Evolutionary conservation across 2,888 invertebrate species (phyloP).

Genomic region (Chromoteleia sp.): DNA sequence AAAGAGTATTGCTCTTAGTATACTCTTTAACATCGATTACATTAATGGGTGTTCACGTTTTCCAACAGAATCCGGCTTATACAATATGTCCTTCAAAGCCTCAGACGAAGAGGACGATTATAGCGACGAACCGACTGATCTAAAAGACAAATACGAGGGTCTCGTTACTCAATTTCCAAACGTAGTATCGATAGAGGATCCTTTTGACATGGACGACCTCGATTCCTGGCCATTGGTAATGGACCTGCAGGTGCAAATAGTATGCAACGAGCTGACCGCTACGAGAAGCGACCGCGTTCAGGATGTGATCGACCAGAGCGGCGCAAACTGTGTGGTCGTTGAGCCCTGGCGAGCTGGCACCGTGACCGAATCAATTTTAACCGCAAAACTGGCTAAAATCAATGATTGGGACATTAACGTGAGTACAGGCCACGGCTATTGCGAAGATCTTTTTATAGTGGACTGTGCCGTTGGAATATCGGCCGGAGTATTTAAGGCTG

Average conservation of each 20-base stretch:
- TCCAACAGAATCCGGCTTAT: constrained; percentile 71
- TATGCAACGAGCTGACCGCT: constrained; percentile 78
- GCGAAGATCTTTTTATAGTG: constrained; percentile 81
- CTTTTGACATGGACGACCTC: constrained; percentile 81
- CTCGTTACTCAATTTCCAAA: constrained; percentile 76
- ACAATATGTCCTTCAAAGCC: constrained; percentile 79
- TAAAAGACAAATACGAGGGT: constrained; percentile 77
- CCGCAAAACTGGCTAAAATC: constrained; percentile 76
- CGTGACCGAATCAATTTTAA: constrained; percentile 79
- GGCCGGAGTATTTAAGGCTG: constrained; percentile 79
- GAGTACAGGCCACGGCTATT: constrained; percentile 77
- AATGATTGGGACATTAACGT: constrained; percentile 78
- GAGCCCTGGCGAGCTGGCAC: constrained; percentile 79
- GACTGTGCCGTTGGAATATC: constrained; percentile 80
- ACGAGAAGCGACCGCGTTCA: constrained; percentile 80
- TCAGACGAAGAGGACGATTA: not conserved
- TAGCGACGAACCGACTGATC: constrained; percentile 69
- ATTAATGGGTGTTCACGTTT: no score
- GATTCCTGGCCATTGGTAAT: constrained; percentile 79
- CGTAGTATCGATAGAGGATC: constrained; percentile 81
- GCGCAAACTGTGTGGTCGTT: constrained; percentile 78
- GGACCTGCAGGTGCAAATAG: constrained; percentile 77
- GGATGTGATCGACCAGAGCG: constrained; percentile 77
- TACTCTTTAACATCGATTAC: no score
- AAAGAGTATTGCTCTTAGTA: no score